Base-by-base conservation (phyloP, 1,140 invertebrate genomes). In the Rhagoletis zephyria region DNA sequence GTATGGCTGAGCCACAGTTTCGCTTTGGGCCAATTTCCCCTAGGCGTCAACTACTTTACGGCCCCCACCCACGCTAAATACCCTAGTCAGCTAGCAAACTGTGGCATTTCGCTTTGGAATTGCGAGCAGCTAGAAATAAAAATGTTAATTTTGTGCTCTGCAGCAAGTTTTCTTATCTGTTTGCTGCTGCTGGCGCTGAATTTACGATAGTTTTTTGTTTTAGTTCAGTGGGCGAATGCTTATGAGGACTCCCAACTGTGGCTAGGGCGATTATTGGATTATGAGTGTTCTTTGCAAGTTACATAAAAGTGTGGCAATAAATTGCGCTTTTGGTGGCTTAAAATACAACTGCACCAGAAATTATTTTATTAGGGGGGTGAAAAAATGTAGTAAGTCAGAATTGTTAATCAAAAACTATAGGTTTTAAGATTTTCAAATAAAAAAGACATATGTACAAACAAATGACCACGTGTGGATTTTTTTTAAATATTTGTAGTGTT, bases 221-320 rank as follows among this genome's bases (percentile, higher is more conserved):
- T 67, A 19, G 4, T 67, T 67, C 19, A 1, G 3, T 12, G 2
- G 63, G 16, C 64, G 40, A 12, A 40, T 14, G 64, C 64, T 19
- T 12, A 67, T 40, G 30, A 10, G n/a, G 19, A 10, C 6, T 40
- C 64, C 51, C 10, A 56, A 40, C 64, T 42, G 30, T 30, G 9
- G 64, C 9, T 67, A 30, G 30, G 64, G 64, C 12, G 64, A 67
- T 67, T 67, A 67, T 67, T 67, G 64, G 30, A 67, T 67, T 67
- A 67, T 67, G 64, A 67, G 64, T 67, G 64, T 67, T 9, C 64
- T 67, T 30, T 40, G 64, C 19, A 12, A 40, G 64, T 67, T 67
- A 67, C 64, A 67, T 67, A 67, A 67, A 67, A 67, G 19, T 67
- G 64, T 67, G 64, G 64, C 19, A 67, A 67, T 67, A 12, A 67